phyloP scores from a whole-genome alignment of 2,888 invertebrate species.

The Drosophila flavopinicola region DNA sequence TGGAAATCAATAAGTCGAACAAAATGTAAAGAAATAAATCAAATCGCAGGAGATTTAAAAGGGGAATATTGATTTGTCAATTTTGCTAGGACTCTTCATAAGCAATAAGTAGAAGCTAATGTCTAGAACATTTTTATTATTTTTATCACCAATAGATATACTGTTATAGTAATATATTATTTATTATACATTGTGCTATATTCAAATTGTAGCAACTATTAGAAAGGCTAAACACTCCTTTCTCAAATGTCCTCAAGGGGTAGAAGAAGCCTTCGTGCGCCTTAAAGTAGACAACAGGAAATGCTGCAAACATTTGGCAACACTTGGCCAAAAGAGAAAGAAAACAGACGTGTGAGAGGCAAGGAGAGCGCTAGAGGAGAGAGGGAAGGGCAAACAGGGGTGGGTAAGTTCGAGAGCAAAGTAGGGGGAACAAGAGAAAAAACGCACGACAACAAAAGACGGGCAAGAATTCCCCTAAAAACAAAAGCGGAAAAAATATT shows the following conservation, averaged over 20 bases:
- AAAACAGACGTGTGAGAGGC: conserved; percentile 7
- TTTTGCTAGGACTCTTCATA: too few relatives aligned
- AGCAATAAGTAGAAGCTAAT: too few relatives aligned
- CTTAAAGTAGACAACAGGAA: conserved; percentile 72
- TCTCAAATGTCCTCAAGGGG: neutral
- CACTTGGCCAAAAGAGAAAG: conserved; percentile 52
- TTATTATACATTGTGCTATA: too few relatives aligned
- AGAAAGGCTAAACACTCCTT: neutral
- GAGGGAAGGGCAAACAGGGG: conserved; percentile 21
- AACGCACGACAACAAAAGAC: conserved; percentile 29
- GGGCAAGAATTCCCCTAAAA: conserved; percentile 56
- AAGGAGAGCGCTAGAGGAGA: neutral
- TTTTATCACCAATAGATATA: too few relatives aligned
- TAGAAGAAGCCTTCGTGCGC: conserved; percentile 34
- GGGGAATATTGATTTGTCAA: too few relatives aligned
- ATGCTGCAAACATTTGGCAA: conserved; percentile 77
- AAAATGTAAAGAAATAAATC: too few relatives aligned
- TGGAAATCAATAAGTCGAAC: too few relatives aligned
- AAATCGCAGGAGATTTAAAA: too few relatives aligned
- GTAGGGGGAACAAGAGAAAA: conserved; percentile 1
- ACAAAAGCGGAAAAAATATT: conserved; percentile 58
- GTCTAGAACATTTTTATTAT: too few relatives aligned
- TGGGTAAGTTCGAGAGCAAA: conserved; percentile 17
- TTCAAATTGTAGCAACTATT: too few relatives aligned
- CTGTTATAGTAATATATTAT: neutral